Base-by-base conservation (phyloP, 2,888 invertebrate species). In the Gymnoscelis rufifasciata region DNA sequence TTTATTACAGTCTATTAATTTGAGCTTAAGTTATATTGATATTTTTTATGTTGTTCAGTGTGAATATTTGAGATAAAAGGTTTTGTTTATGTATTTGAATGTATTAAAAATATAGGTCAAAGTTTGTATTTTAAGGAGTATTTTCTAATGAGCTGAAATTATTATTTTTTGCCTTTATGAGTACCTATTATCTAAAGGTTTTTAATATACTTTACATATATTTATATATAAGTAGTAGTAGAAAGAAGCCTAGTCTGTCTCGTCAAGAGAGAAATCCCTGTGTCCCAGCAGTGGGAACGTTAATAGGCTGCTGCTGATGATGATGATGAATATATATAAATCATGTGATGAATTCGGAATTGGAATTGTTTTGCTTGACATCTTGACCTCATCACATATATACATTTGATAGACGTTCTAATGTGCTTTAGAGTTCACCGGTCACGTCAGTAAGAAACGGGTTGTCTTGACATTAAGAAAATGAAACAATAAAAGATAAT, bases 401-500 rank as follows among this genome's bases (percentile, higher is more conserved):
- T 54, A 50, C 47, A 48, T 7, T 47, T 30, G 19, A 19, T 46
- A 47, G 39, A 47, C 51, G 50, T 46, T 44, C 29, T 39, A 47
- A 24, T 37, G 52, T 48, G 47, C 47, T 41, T 54, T 38, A 41
- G 51, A 52, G 51, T 43, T 53, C 43, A 51, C 40, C 41, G 30
- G 39, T 44, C 36, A 38, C 54, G 30, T 53, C 54, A 38, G 30
- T 33, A 13, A 23, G 24, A 56, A 54, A 54, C 19, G 41, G 57
- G 54, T 59, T 40, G 39, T 65, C 59, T 59, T 64, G 53, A 63
- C 63, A 73, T 71, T 70, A 62, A 57, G 44, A 69, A 55, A 66
- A 76, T 71, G 66, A 78, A 81, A 83, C 81, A 83, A 79, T 80
- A 81, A 74, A n/a, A 75, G 64, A 64, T 68, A 71, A 81, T 81